phyloP scores from a whole-genome alignment of 2,797 vertebrate species.

The Heliangelus exortis region DNA sequence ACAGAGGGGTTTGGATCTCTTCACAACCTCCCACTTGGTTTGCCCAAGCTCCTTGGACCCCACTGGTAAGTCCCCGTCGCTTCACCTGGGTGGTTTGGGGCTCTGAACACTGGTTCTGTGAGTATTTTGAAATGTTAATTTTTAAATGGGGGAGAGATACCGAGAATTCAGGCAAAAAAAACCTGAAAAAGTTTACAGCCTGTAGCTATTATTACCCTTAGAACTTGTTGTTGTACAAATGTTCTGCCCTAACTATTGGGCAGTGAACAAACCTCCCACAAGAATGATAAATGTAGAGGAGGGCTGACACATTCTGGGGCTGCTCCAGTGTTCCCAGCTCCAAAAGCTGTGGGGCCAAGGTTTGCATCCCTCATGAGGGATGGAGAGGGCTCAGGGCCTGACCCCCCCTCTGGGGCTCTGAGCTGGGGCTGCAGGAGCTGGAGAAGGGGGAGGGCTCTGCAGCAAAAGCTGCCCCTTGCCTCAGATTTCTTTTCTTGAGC shows the following conservation, averaged over 20 bases:
- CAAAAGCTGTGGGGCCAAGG: neutral
- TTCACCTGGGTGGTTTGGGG: rapidly evolving
- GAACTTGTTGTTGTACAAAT: neutral
- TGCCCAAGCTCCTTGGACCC: rapidly evolving
- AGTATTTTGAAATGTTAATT: neutral
- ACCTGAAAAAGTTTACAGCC: neutral
- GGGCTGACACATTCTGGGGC: neutral
- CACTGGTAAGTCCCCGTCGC: rapidly evolving
- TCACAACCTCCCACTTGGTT: rapidly evolving
- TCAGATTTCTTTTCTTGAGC: neutral
- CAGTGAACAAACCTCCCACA: neutral
- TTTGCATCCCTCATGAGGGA: neutral
- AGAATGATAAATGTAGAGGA: neutral
- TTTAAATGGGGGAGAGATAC: neutral
- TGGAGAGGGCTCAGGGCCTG: neutral
- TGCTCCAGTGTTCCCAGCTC: neutral
- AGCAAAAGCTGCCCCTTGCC: neutral
- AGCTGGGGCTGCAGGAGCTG: no score
- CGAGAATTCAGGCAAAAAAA: neutral
- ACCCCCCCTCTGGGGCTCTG: no score
- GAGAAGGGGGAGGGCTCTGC: no score
- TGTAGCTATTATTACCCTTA: neutral
- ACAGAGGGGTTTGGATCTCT: rapidly evolving
- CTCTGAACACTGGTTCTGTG: neutral
- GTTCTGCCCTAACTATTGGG: neutral